Conservation (phyloP, 2,888 invertebrate genomes). For the Lottia scabra region DNA sequence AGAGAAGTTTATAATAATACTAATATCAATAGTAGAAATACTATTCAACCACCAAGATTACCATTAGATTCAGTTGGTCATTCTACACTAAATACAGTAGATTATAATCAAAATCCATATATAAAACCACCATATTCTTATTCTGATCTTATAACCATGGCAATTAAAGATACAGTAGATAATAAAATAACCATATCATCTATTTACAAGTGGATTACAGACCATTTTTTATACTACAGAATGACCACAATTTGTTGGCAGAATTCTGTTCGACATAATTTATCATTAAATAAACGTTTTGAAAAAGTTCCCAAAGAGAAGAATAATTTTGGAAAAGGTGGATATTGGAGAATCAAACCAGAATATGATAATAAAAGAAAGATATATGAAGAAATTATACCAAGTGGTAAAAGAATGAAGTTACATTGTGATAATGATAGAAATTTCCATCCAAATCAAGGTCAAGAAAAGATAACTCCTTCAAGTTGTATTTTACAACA, state of each 20-base stretch:
- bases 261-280: neutral
- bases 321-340: neutral
- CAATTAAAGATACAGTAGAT: neutral
- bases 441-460: too few relatives aligned
- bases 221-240: neutral
- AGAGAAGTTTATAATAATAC: too few relatives aligned
- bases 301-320: neutral
- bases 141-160: neutral
- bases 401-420: neutral
- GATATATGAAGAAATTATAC: neutral
- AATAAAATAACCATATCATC: neutral
- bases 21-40: too few relatives aligned
- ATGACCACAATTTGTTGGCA: neutral
- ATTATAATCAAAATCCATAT: neutral
- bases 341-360: conserved; percentile 2
- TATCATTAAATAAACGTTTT: neutral
- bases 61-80: too few relatives aligned
- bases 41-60: too few relatives aligned
- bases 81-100: too few relatives aligned
- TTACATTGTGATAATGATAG: too few relatives aligned
- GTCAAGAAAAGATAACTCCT: too few relatives aligned
- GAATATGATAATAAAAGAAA: neutral
- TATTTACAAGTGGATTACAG: neutral
- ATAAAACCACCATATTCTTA: neutral
- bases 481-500: too few relatives aligned